Conservation (phyloP, 2,113 vertebrate species). For the Bubo bubo region DNA sequence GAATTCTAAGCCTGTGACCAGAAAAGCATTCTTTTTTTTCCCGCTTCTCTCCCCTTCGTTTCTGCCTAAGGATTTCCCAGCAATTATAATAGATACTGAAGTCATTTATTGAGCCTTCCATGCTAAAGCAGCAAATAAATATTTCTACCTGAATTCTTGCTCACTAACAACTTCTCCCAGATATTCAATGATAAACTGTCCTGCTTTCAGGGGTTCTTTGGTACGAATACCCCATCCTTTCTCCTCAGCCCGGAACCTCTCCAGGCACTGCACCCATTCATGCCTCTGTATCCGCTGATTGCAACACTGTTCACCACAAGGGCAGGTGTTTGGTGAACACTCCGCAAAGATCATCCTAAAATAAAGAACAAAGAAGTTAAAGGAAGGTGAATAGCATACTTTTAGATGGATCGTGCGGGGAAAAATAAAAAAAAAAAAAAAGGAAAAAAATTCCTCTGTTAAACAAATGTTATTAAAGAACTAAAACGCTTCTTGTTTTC, state of each 20-base stretch:
- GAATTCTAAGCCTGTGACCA: neutral
- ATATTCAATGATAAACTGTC: slow-evolving; percentile 99
- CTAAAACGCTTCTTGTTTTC: neutral
- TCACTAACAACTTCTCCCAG: slow-evolving; percentile 98
- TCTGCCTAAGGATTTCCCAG: neutral
- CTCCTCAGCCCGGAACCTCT: slow-evolving; percentile 93
- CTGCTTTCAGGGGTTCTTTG: slow-evolving; percentile 89
- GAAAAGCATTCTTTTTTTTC: neutral
- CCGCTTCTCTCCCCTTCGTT: neutral
- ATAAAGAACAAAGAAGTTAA: neutral
- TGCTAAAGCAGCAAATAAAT: neutral
- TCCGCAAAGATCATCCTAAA: slow-evolving; percentile 97
- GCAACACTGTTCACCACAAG: slow-evolving; percentile 88
- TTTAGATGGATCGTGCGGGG: too few species aligned
- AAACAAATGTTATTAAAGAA: neutral
- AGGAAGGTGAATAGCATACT: neutral
- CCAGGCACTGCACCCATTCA: slow-evolving; percentile 97
- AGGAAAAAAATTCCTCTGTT: neutral
- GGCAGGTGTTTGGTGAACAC: slow-evolving; percentile 93
- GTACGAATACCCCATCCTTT: slow-evolving; percentile 99
- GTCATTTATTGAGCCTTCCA: neutral
- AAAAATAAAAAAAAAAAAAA: too few species aligned
- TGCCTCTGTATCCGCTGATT: slow-evolving; percentile 97
- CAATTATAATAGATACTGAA: accelerated
- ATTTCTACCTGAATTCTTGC: slow-evolving; percentile 90